Evolutionary conservation across 1,140 invertebrate genomes (phyloP), one percentile per base, ranked within the genome.

Genomic region (Arctopsyche grandis): DNA sequence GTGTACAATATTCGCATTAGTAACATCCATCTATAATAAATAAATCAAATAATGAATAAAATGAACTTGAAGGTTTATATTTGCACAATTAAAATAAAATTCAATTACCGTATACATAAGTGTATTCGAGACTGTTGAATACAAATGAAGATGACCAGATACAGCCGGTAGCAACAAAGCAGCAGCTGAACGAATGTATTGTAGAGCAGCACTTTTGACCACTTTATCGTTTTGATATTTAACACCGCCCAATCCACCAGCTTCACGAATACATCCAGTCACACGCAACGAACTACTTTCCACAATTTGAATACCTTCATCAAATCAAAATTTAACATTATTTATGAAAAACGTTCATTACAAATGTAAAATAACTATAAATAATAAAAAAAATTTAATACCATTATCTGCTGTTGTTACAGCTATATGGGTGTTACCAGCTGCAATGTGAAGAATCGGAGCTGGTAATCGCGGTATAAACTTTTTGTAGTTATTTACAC

Each of bases 381-480:
- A 26, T 78, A 43, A n/a, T 19, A 60, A 58, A 46, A 70, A 24
- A 79, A 21, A n/a, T 52, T 24, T 66, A 85, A 87, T 85, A 89
- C 88, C 86, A 80, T 89, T 89, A 70, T 88, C 88, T 4, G 86
- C 85, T 5, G 88, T 82, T 66, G 87, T 85, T 0, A 86, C 63
- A 19, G 86, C 87, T 75, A 88, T 81, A 80, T 88, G 84, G 10
- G 83, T 82, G 71, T 84, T 85, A 71, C 85, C 86, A 3, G 84
- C 83, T 38, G 87, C 82, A 19, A 89, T 85, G 78, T 84, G 87
- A 80, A 85, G 84, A 10, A 88, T 81, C 26, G 86, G 82, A 38
- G 86, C 87, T 0, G 88, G 88, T 9, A 89, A 79, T 7, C 88
- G 84, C 5, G 87, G 87, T 21, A 89, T 85, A 29, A 87, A 88